These are phyloP conservation scores for Polydrusus cervinus DNA, from an alignment of 2,888 invertebrate species.

Conservation along the genomic window DNA sequence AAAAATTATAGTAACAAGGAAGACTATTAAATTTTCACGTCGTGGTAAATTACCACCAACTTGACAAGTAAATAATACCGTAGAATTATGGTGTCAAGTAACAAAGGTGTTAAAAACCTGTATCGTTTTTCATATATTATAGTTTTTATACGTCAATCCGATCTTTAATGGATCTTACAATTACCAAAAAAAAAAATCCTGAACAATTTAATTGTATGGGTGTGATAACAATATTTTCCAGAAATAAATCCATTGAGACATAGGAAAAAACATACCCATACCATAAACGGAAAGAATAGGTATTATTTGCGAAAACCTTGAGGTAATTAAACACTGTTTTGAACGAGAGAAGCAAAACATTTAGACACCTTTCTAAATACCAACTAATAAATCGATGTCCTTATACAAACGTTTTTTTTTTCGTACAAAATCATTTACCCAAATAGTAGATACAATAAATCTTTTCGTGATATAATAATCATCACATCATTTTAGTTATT, in stretches of 20 bases:
- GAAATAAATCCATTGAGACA: slow-evolving; percentile 6
- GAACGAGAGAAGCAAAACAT: slow-evolving; percentile 19
- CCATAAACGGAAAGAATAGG: slow-evolving; percentile 32
- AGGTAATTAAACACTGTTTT: slow-evolving; percentile 19
- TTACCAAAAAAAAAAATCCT: neutral
- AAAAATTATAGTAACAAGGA: neutral
- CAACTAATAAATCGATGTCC: neutral
- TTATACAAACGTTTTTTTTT: slow-evolving; percentile 6
- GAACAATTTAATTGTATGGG: neutral
- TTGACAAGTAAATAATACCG: slow-evolving; percentile 4
- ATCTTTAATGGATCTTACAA: neutral
- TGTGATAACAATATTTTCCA: neutral
- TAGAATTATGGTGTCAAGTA: neutral
- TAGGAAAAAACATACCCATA: slow-evolving; percentile 10
- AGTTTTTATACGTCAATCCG: slow-evolving; percentile 8
- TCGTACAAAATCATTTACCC: slow-evolving; percentile 16
- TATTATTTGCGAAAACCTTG: slow-evolving; percentile 24
- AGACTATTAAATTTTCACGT: neutral
- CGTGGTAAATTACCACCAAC: neutral
- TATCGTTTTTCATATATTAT: slow-evolving; percentile 3
- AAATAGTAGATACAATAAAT: slow-evolving; percentile 21
- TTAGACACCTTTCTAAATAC: slow-evolving; percentile 29
- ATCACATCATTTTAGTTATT: slow-evolving; percentile 16
- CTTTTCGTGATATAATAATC: slow-evolving; percentile 22
- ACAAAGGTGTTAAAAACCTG: slow-evolving; percentile 10